phyloP scores from a whole-genome alignment of 2,888 invertebrate species.

The Nymphalis polychloros region DNA sequence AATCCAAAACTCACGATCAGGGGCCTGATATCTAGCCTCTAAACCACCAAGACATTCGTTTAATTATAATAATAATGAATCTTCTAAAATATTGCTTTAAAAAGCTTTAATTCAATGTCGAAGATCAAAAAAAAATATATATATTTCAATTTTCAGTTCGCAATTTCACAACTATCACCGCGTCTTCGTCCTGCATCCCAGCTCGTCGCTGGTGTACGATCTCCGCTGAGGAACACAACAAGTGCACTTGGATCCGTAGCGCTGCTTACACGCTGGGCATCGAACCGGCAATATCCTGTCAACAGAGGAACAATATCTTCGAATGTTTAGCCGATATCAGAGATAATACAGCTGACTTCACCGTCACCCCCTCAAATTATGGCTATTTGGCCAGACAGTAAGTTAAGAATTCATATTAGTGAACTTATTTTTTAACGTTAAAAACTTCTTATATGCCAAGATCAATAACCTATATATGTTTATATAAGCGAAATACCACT shows the following conservation, averaged over 20 bases:
- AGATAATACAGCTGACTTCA: conserved; percentile 78
- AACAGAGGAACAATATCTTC: conserved; percentile 65
- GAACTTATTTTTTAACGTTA: no score
- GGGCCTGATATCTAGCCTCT: no score
- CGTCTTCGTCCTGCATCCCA: conserved; percentile 56
- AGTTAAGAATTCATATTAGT: conserved; percentile 47
- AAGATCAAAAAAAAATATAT: not conserved
- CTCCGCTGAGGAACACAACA: conserved; percentile 74
- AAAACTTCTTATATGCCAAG: no score
- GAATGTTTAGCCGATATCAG: conserved; percentile 80
- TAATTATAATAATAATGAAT: no score
- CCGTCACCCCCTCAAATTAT: conserved; percentile 83
- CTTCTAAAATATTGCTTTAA: no score
- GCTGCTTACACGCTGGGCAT: conserved; percentile 82
- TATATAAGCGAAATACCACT: no score
- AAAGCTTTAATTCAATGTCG: no score
- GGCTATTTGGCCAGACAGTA: conserved; percentile 84
- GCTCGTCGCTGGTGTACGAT: conserved; percentile 84
- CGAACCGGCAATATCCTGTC: conserved; percentile 81
- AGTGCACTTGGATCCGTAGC: conserved; percentile 83
- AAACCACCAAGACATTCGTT: no score
- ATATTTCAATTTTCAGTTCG: conserved; percentile 56
- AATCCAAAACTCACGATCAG: no score
- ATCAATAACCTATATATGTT: no score
- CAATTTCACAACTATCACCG: conserved; percentile 49